These are phyloP conservation scores for Indicator indicator DNA, from an alignment of 2,113 vertebrate species.

Conservation along the genomic window DNA sequence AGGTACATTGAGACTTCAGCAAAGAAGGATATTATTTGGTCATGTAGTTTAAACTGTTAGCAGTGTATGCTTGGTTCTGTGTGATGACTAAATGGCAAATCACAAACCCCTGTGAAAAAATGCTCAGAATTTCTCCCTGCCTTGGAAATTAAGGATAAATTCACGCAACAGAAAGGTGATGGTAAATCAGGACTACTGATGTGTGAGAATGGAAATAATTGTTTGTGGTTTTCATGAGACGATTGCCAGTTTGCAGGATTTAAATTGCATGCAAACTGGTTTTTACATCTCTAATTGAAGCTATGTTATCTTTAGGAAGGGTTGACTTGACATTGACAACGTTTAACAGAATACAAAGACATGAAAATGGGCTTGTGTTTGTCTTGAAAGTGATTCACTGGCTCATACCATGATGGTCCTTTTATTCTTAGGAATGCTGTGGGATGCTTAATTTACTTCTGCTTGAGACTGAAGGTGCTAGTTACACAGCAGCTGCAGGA, in stretches of 20 bases:
- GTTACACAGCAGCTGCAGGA: background rate
- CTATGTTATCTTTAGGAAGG: conserved; percentile 65
- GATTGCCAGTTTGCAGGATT: conserved; percentile 67
- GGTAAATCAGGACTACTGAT: conserved; percentile 42
- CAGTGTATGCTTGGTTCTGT: background rate
- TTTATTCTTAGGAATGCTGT: conserved; percentile 15
- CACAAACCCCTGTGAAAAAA: conserved; percentile 52
- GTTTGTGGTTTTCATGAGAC: conserved; percentile 69
- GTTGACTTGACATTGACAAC: conserved; percentile 70
- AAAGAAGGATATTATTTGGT: conserved; percentile 18
- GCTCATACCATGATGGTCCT: conserved; percentile 16
- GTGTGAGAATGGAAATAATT: conserved; percentile 60
- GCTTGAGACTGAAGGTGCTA: background rate
- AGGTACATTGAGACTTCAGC: background rate
- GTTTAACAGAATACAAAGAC: conserved; percentile 52
- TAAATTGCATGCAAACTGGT: conserved; percentile 65
- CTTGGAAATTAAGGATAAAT: conserved; percentile 62
- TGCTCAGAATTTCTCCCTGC: background rate
- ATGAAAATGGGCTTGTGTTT: conserved; percentile 54
- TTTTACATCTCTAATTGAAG: conserved; percentile 75
- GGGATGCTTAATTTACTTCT: conserved; percentile 14
- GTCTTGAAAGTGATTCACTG: conserved; percentile 45
- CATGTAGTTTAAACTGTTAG: conserved; percentile 17
- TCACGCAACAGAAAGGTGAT: conserved; percentile 48
- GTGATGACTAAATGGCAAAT: conserved; percentile 41